Base-by-base conservation (phyloP, 2,113 vertebrate genomes). In the Chaenocephalus aceratus region DNA sequence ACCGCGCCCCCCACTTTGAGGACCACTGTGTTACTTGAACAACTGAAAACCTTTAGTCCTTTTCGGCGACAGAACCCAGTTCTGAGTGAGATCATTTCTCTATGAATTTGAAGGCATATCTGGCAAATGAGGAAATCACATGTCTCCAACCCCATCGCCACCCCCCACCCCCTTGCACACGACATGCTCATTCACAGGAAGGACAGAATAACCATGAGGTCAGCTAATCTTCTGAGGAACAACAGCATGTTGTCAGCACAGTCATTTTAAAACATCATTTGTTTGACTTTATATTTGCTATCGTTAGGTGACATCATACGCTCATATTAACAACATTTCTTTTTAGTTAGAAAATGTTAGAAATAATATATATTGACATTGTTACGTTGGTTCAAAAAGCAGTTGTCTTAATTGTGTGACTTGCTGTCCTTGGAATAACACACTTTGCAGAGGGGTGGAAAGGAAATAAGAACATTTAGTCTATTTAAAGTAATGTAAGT, bases 181-280 rank as follows among this genome's bases (percentile, higher is more conserved):
- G 49, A 56, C 48, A 60, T 6, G 5, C 59, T 49, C 2, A 5
- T 48, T 66, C 54, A 66, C 14, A 72, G 16, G 58, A 44, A 4
- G 4, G 12, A 53, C 15, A 15, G 5, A 65, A 53, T 41, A 51
- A 62, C n/a, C 1, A 16, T 80, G 5, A 15, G 21, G 56, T 85
- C 77, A 52, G 77, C 73, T 51, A 34, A 71, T 65, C 11, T 53
- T 45, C 18, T 45, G 41, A 41, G 41, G 15, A 11, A 62, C 8
- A 18, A 8, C 41, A 44, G 4, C 16, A 26, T 1, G n/a, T 4
- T 12, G 21, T 65, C 41, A 49, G 57, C 51, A 14, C 49, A 56
- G 46, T 56, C 7, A n/a, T 18, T 14, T 45, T 64, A 57, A 10
- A 74, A 57, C 10, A 57, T 34, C 30, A 15, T 63, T 0, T 5